Evolutionary conservation across 1,140 invertebrate genomes (phyloP), one percentile per base, ranked within the genome.

Genomic region (Sitodiplosis mosellana): DNA sequence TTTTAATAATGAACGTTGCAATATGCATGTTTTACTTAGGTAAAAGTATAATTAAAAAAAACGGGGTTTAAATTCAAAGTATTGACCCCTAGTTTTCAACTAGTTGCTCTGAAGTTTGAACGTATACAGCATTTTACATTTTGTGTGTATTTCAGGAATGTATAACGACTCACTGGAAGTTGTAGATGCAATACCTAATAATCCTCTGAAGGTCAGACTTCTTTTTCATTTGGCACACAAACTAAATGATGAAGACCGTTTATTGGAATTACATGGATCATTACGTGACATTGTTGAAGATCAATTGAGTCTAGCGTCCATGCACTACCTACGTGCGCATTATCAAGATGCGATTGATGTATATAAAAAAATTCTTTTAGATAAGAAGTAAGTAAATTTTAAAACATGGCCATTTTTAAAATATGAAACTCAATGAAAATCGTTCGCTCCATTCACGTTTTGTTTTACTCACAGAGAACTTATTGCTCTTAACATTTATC

Each of bases 281-380:
- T 66, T 98, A 10, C 77, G 87, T 50, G 87, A 95, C 59, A 76
- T 85, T 3, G 75, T 90, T 11, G 89, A 97, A 67, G 93, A 98
- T 69, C 92, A 97, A 65, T 69, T 99, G 8, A 92, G 88, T 54
- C 66, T 98, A 34, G 95, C 95, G 2, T 89, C 93, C 0, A 90
- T 99, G 55, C 91, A 99, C 64, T 99, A 95, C 63, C 70, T 98
- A 40, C 72, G 92, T 34, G 83, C 83, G 34, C 92, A 98, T 64
- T 98, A 96, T 65, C 92, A 98, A 66, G 94, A 98, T 68, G 92
- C 95, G 19, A 97, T 98, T 54, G 94, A 99, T 66, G 91, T 98
- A 54, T 99, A 99, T 60, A 99, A 99, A 66, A 77, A 88, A 52
- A 77, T 97, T 45, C 68, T 98, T 14, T 63, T 93, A 1, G 88